Evolutionary conservation across 2,797 vertebrate species (phyloP), one percentile per base, ranked within the genome.

Genomic region (Lacerta viridis): DNA sequence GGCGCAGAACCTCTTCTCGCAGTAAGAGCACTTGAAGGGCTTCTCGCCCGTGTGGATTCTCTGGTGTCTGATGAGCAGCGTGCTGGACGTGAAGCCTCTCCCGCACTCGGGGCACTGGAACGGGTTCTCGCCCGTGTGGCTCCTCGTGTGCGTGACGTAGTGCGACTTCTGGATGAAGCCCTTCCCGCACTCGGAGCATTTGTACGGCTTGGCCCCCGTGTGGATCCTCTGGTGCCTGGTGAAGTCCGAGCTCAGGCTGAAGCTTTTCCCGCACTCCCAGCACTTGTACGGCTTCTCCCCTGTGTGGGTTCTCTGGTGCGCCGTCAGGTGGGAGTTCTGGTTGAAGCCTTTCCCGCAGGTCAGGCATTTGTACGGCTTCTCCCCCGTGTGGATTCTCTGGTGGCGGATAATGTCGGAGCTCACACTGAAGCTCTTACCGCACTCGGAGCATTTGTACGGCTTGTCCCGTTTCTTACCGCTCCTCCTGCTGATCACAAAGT

Each of bases 11-110:
- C 84, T 68, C 9, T 78, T 86, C 6, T 78, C 75, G 2, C 84
- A 88, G 33, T 41, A 39, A 1, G 80, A 83, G 33, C 87, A 83
- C 39, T 77, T 83, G 74, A 88, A 86, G 0, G 87, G 87, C 33
- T 83, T 83, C 59, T 87, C 86, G 1, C 86, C 86, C 1, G 86
- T 87, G 80, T 87, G 86, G 55, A 82, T 87, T 46, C 87, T 83
- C 41, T 88, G 87, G 4, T 88, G 87, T 1, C 80, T 77, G 25
- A 88, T 83, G 59, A 88, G 72, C 2, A 83, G 74, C 0, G 87
- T 83, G 74, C 87, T 82, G 25, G 71, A 68, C 1, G 80, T 77
- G 61, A 88, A 88, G 7, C 80, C 81, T 39, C 64, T 77, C 10
- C 80, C 80, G 20, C 87, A 88, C 13, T 88, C 87, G 0, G 87